phyloP scores from a whole-genome alignment of 2,113 vertebrate genomes.

The Prochilodus magdalenae region DNA sequence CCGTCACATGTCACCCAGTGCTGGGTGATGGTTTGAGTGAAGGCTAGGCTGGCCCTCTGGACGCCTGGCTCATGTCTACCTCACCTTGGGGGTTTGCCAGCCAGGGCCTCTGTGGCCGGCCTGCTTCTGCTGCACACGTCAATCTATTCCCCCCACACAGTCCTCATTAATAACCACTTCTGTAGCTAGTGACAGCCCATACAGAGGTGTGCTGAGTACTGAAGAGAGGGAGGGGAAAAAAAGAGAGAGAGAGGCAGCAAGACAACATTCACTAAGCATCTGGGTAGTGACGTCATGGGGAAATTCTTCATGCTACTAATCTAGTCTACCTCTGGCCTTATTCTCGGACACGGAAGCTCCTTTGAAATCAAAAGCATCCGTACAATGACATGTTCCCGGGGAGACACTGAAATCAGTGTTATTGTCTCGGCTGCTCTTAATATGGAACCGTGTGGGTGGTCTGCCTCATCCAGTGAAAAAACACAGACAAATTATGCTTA shows the following conservation, averaged over 20 bases:
- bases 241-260: background rate
- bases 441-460: constrained; percentile 42
- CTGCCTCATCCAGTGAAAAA: constrained; percentile 50
- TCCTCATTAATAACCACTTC: constrained; percentile 66
- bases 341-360: background rate
- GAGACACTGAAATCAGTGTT: constrained; percentile 15
- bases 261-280: background rate
- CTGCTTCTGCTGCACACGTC: constrained; percentile 48
- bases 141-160: constrained; percentile 31
- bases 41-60: constrained; percentile 24
- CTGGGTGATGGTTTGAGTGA: constrained; percentile 19
- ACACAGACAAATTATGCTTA: constrained; percentile 62
- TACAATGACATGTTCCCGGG: background rate
- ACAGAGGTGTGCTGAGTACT: constrained; percentile 17
- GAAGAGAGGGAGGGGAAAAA: too few relatives aligned
- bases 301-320: background rate
- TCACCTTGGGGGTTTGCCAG: constrained; percentile 55
- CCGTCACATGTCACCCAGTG: constrained; percentile 41
- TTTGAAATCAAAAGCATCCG: background rate
- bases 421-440: constrained; percentile 1
- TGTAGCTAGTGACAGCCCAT: constrained; percentile 47
- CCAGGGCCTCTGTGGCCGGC: constrained; percentile 10
- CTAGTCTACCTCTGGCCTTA: background rate
- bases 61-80: constrained; percentile 46
- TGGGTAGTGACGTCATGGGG: background rate